These are phyloP conservation scores for Cephalopholis sonnerati DNA, from an alignment of 2,113 vertebrate genomes.

Conservation along the genomic window DNA sequence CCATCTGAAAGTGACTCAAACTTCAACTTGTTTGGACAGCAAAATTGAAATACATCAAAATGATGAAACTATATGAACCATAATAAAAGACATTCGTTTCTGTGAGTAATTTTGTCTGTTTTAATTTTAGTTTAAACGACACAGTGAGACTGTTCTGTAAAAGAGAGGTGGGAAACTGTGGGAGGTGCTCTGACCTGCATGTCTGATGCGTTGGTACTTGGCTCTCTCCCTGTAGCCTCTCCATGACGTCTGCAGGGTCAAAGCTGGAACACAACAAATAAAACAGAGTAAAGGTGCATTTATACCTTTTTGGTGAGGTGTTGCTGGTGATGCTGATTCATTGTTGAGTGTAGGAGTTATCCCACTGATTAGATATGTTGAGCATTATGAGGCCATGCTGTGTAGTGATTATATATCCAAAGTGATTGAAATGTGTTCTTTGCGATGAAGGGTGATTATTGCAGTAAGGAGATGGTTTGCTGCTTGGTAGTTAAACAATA, in stretches of 20 bases:
- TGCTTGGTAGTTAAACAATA: background rate
- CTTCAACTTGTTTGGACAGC: background rate
- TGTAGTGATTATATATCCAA: background rate
- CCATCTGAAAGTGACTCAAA: background rate
- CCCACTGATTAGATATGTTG: background rate
- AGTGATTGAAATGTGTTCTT: background rate
- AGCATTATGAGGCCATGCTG: background rate
- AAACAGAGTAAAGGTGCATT: background rate
- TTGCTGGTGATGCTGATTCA: background rate
- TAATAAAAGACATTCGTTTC: background rate
- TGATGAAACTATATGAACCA: background rate
- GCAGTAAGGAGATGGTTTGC: background rate
- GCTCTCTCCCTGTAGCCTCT: conserved; percentile 92
- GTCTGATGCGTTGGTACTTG: conserved; percentile 92
- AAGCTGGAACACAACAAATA: conserved; percentile 81
- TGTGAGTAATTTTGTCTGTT: background rate
- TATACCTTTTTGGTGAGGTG: background rate
- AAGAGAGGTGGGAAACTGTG: background rate
- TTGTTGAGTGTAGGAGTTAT: background rate
- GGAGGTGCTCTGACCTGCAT: conserved; percentile 85
- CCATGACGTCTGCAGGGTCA: conserved; percentile 93
- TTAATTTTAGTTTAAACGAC: background rate
- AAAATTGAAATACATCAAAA: background rate
- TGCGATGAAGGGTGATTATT: background rate
- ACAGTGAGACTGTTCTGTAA: conserved; percentile 6